Evolutionary conservation across 1,140 invertebrate genomes (phyloP), one percentile per base, ranked within the genome.

Genomic region (Aricia agestis): DNA sequence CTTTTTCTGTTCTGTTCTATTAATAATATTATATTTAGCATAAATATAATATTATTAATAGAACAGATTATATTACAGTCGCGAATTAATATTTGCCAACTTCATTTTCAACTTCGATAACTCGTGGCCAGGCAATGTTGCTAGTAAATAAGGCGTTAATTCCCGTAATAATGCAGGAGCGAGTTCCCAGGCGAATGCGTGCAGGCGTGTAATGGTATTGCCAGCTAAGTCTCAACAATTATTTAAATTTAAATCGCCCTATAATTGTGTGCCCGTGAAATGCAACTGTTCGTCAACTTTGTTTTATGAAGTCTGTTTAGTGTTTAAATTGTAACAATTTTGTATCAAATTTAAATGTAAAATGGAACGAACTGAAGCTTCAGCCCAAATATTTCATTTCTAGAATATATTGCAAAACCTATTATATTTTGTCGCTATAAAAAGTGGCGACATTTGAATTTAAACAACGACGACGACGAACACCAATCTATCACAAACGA

Each of bases 201-300:
- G 68, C 69, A 74, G 69, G 61, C 75, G 75, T 76, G 75, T 76
- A 74, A 76, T 76, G 75, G 72, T 73, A 68, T 76, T 76, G 73
- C 68, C 71, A 61, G 58, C 68, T 17, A 76, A 74, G 72, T 74
- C 74, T 58, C 52, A 70, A 76, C 75, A 76, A 72, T 75, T 73
- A 75, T 75, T 75, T 72, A 75, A 73, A 75, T 75, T 75, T 70
- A 70, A 73, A 75, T 66, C 74, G 52, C 71, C 68, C 72, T 73
- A 75, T n/a, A n/a, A n/a, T 75, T 73, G 74, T 75, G 68, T 72
- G 74, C 69, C 57, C 5, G 68, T 36, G 31, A 58, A 69, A 36
- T 59, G 68, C 68, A 59, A 59, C 19, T 18, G 19, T 63, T 63
- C 58, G 18, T 63, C 59, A 19, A 63, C 59, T 63, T 52, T 52